Base-by-base conservation (phyloP, 2,888 invertebrate species). In the Amphimallon solstitiale region DNA sequence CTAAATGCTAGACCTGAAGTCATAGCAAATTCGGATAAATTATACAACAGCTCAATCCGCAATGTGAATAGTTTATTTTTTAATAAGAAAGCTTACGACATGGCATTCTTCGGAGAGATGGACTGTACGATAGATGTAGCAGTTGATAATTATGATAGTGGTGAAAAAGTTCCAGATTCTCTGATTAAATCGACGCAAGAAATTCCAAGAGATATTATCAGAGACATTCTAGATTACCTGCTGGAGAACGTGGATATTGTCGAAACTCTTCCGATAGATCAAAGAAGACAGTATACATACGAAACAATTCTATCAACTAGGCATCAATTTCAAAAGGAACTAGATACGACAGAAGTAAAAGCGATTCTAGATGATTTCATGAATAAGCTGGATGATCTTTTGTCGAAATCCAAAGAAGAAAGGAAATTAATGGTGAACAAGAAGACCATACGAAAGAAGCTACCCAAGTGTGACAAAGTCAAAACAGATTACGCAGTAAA, bases 61-160 rank as follows among this genome's bases (percentile, higher is more conserved):
- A 76, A 81, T 68, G 68, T 68, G 15, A 72, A 77, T 4, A 79
- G 78, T 73, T 17, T 74, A 19, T 80, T 81, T 69, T 82, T 82
- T 66, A 74, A 80, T 62, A 76, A 72, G 15, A 59, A 62, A 10
- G 4, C 71, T 5, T 81, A 75, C 66, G 75, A 81, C 48, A 49
- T 69, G 2, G 63, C 69, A 9, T 79, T 78, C 65, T 76, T 75
- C 49, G 67, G 69, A 1, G 69, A 73, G 10, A 61, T 73, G 40
- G 76, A 77, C 43, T 78, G 74, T 48, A 71, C 68, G 1, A 80
- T 81, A 46, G 79, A 81, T 15, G 76, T 80, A 2, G 54, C 71
- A 0, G 52, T 63, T 21, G 48, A 46, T n/a, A n/a, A 17, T 10
- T 35, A 35, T 6, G 29, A 38, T 9, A 46, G 46, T 21, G 15